Evolutionary conservation across 37 sponge, comb jelly and placozoan genomes (phyloP).

Genomic region (Crambe crambe): DNA sequence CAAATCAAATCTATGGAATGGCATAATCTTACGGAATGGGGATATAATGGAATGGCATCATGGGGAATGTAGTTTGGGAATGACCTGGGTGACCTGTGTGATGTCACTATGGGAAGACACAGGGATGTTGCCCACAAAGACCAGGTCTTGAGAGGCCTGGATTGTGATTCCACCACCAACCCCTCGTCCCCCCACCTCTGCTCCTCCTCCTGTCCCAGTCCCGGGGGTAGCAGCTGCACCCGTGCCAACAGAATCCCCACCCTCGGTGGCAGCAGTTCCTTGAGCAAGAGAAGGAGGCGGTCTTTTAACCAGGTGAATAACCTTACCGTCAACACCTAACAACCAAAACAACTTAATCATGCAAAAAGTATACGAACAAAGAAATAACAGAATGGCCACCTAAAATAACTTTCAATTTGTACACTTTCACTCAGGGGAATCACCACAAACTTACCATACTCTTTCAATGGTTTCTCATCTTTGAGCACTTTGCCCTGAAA

Average conservation of each 20-base stretch:
- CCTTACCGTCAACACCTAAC: conserved; percentile 27
- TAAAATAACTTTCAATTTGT: neutral
- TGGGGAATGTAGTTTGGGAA: neutral
- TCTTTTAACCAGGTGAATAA: conserved; percentile 40
- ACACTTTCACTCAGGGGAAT: neutral
- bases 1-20: too few relatives aligned
- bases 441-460: conserved; percentile 27
- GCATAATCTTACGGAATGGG: too few relatives aligned
- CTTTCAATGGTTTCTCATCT: conserved; percentile 29
- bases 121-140: conserved; percentile 19
- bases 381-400: neutral
- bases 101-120: conserved; percentile 8
- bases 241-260: too few relatives aligned
- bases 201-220: neutral
- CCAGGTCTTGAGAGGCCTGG: conserved; percentile 17
- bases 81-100: conserved; percentile 13
- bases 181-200: neutral
- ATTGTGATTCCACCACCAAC: neutral
- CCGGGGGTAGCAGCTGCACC: too few relatives aligned
- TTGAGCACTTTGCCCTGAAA: conserved; percentile 57
- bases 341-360: neutral
- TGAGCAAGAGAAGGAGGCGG: conserved; percentile 9
- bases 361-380: neutral
- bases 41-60: neutral
- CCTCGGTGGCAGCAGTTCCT: neutral